These are phyloP conservation scores for Eupithecia centaureata DNA, from an alignment of 2,888 invertebrate genomes.

Conservation along the genomic window DNA sequence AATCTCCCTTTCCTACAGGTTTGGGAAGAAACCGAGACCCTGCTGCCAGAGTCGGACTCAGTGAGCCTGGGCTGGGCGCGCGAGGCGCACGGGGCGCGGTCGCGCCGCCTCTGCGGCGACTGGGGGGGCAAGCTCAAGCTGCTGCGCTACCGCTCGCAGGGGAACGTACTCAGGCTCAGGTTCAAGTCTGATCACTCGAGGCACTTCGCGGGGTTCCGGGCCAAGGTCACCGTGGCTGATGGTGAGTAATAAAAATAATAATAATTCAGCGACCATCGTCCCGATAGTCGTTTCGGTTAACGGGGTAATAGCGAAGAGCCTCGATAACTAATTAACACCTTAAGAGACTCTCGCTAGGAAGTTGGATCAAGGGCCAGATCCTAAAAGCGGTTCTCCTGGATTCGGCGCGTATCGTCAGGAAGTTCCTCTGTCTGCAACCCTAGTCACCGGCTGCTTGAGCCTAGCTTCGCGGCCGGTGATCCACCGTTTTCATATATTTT, in stretches of 20 bases:
- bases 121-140: conserved; percentile 91
- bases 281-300: too few species aligned
- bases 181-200: conserved; percentile 91
- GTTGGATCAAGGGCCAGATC: too few species aligned
- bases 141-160: conserved; percentile 85
- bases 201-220: conserved; percentile 89
- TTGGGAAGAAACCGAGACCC: conserved; percentile 71
- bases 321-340: too few species aligned
- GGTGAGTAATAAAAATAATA: conserved; percentile 29
- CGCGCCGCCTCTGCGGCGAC: conserved; percentile 88
- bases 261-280: too few species aligned
- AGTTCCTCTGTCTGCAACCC: too few species aligned
- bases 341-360: too few species aligned
- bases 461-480: too few species aligned
- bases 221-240: conserved; percentile 84
- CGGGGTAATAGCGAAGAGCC: too few species aligned
- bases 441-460: too few species aligned
- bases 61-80: conserved; percentile 73
- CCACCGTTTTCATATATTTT: too few species aligned
- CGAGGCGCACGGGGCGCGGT: conserved; percentile 57
- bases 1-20: conserved; percentile 53
- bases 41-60: conserved; percentile 69
- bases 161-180: conserved; percentile 85
- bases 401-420: too few species aligned
- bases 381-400: too few species aligned